Conservation (phyloP, 2,888 invertebrate genomes). For the Acholoe squamosa region DNA sequence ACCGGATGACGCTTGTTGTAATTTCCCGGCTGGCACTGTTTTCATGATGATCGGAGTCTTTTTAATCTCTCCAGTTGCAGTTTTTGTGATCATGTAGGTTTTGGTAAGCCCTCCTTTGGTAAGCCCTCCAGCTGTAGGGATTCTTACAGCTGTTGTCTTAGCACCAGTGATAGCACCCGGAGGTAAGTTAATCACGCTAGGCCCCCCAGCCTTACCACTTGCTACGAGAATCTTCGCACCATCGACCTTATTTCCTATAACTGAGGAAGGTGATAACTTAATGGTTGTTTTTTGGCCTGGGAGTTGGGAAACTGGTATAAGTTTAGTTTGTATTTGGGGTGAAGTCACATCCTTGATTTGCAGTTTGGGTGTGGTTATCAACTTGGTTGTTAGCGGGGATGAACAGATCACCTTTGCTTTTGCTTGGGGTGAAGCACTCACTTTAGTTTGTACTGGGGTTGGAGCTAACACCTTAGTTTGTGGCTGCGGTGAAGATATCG, state of each 20-base stretch:
- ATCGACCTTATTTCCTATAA: background rate
- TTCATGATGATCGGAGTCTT: conserved; percentile 34
- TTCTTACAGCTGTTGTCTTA: background rate
- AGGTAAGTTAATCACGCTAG: background rate
- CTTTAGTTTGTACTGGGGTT: too few relatives aligned
- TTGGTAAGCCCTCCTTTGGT: background rate
- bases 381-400: too few relatives aligned
- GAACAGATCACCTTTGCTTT: too few relatives aligned
- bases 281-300: background rate
- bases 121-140: background rate
- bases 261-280: background rate
- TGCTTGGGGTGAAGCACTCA: too few relatives aligned
- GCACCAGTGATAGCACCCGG: background rate
- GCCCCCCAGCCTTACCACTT: background rate
- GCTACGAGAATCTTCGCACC: background rate
- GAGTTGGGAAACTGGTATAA: background rate
- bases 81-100: conserved; percentile 43
- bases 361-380: background rate
- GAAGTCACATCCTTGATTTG: background rate
- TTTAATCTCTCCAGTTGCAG: background rate
- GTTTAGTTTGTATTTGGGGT: background rate
- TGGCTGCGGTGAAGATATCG: too few relatives aligned
- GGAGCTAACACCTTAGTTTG: too few relatives aligned
- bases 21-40: background rate
- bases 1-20: too few relatives aligned